Conservation (phyloP, 2,797 vertebrate genomes). For the Hemibagrus guttatus region DNA sequence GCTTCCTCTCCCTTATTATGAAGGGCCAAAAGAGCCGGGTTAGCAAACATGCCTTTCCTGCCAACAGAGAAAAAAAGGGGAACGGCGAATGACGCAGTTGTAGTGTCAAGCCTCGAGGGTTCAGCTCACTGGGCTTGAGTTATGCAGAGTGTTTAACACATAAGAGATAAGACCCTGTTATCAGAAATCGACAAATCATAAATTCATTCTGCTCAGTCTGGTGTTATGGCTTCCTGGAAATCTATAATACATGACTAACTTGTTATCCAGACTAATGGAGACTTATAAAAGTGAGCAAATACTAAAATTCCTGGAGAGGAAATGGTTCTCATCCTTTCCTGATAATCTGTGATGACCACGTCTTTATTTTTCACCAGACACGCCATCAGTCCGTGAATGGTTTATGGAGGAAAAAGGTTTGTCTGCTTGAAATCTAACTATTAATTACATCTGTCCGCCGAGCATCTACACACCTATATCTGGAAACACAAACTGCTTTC, state of each 20-base stretch:
- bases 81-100: not conserved
- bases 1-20: not conserved
- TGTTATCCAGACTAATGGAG: not conserved
- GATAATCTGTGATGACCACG: no score
- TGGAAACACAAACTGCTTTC: not conserved
- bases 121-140: not conserved
- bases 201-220: not conserved
- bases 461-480: not conserved
- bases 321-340: no score
- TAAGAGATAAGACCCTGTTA: not conserved
- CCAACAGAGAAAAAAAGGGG: not conserved
- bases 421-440: not conserved
- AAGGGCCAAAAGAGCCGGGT: not conserved
- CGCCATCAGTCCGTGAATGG: no score
- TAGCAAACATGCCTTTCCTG: conserved; percentile 3
- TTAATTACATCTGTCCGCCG: not conserved
- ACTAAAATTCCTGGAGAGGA: no score
- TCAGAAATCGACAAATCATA: not conserved
- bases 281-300: no score
- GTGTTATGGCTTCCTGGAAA: not conserved
- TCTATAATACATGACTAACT: not conserved
- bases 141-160: not conserved
- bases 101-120: not conserved
- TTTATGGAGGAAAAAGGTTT: no score
- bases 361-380: no score